Conservation (phyloP, 2,888 invertebrate genomes). For the Sphecodes monilicornis region DNA sequence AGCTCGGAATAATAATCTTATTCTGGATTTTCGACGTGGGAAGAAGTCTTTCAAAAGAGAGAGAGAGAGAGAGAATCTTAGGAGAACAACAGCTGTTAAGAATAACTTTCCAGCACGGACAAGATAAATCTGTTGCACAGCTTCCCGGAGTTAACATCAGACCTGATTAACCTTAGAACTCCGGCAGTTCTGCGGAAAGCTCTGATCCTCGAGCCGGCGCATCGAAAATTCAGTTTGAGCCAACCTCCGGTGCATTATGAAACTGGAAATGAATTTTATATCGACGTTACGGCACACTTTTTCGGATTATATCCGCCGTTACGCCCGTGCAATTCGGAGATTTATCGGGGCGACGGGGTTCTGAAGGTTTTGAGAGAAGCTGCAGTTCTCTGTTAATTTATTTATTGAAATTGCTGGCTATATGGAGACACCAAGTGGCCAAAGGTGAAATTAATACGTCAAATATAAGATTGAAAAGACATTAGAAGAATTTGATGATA, state of each 20-base stretch:
- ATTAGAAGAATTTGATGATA: too few relatives aligned
- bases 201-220: neutral
- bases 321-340: neutral
- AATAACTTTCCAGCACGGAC: neutral
- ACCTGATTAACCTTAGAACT: neutral
- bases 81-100: neutral
- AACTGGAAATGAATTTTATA: neutral
- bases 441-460: too few relatives aligned
- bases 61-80: neutral
- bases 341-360: neutral
- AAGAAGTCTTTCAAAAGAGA: neutral
- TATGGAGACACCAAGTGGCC: too few relatives aligned
- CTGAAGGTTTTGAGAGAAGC: too few relatives aligned
- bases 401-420: too few relatives aligned
- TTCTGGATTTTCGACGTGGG: neutral
- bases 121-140: neutral
- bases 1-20: neutral
- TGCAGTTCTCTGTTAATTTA: too few relatives aligned
- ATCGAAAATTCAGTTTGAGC: constrained; percentile 1
- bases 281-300: neutral
- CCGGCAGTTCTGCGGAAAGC: neutral
- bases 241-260: neutral
- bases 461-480: too few relatives aligned
- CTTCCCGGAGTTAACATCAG: neutral
- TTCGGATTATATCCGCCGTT: neutral